Conservation (phyloP, 2,113 vertebrate species). For the Ariopsis seemanni region DNA sequence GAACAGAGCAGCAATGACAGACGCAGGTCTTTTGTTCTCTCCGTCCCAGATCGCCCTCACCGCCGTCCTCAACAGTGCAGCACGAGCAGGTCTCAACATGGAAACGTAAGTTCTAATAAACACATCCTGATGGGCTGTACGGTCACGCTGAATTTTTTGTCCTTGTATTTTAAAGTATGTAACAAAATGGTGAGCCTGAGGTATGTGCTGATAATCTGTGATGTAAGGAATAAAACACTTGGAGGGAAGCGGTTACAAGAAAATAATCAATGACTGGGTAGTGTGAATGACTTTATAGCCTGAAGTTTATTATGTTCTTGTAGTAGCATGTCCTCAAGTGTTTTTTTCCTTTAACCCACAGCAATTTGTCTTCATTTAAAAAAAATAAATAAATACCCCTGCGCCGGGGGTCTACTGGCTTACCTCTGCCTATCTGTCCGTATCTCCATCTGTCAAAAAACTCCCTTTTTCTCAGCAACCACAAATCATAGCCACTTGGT, state of each 20-base stretch:
- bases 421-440: too few species aligned
- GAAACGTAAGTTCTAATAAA: slow-evolving; percentile 77
- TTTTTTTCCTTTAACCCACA: background rate
- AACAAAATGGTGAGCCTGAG: background rate
- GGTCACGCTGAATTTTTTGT: too few species aligned
- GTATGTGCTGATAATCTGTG: background rate
- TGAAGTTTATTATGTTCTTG: background rate
- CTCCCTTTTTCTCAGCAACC: too few species aligned
- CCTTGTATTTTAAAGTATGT: background rate
- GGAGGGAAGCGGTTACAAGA: background rate
- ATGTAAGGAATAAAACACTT: background rate
- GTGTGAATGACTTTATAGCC: background rate
- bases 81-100: slow-evolving; percentile 86
- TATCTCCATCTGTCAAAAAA: too few species aligned
- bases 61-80: slow-evolving; percentile 85
- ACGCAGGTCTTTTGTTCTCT: slow-evolving; percentile 84
- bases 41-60: slow-evolving; percentile 91
- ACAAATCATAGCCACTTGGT: too few species aligned
- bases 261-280: background rate
- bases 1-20: slow-evolving; percentile 82
- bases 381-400: too few species aligned
- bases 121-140: background rate
- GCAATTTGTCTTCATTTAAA: background rate
- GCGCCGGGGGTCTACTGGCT: too few species aligned
- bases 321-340: background rate